Conservation (phyloP, 2,888 invertebrate species). For the Drosophila fungiperda region DNA sequence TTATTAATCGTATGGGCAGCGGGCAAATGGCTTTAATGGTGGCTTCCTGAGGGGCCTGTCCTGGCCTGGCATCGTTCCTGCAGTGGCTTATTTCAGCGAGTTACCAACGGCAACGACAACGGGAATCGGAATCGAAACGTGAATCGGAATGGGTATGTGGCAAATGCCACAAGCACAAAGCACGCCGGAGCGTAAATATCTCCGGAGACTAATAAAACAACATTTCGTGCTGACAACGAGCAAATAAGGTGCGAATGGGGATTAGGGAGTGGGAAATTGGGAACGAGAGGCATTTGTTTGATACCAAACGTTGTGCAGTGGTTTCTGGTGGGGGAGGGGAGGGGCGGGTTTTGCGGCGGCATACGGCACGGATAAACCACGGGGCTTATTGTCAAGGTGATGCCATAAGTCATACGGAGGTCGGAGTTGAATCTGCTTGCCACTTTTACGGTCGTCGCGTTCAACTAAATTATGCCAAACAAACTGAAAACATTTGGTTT, state of each 20-base stretch:
- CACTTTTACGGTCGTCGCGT: slow-evolving; percentile 35
- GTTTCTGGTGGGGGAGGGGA: background rate
- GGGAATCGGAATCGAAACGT: background rate
- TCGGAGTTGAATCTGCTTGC: slow-evolving; percentile 21
- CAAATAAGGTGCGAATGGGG: slow-evolving; percentile 71
- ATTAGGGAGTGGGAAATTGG: background rate
- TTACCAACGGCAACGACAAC: slow-evolving; percentile 55
- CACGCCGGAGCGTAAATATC: slow-evolving; percentile 64
- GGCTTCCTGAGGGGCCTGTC: slow-evolving; percentile 13
- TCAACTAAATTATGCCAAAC: slow-evolving; percentile 59
- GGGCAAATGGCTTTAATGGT: slow-evolving; percentile 57
- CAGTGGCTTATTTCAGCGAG: slow-evolving; percentile 59
- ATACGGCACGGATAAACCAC: slow-evolving; percentile 58
- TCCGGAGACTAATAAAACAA: slow-evolving; percentile 83
- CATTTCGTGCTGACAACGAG: slow-evolving; percentile 78
- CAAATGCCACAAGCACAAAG: slow-evolving; percentile 53
- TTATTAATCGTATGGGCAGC: slow-evolving; percentile 64
- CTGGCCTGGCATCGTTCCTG: slow-evolving; percentile 12
- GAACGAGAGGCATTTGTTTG: slow-evolving; percentile 58
- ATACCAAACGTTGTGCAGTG: slow-evolving; percentile 41
- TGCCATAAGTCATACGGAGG: slow-evolving; percentile 68
- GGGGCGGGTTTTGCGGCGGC: slow-evolving; percentile 9
- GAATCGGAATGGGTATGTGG: background rate
- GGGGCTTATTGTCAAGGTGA: slow-evolving; percentile 80
- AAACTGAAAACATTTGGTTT: slow-evolving; percentile 61